Evolutionary conservation across 2,888 invertebrate species (phyloP).

Genomic region (Hylaea fasciaria): DNA sequence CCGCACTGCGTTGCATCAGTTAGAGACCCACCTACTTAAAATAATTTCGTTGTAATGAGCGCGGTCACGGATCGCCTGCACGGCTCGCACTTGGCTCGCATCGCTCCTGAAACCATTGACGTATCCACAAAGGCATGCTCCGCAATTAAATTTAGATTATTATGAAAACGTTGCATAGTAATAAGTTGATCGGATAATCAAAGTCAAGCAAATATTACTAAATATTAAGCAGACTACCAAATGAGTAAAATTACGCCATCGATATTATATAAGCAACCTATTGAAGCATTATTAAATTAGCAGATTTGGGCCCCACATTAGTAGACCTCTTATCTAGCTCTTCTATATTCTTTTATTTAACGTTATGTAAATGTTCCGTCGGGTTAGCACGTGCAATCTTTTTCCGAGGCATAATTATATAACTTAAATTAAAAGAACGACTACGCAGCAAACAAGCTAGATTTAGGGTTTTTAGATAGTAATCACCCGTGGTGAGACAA

Average conservation of each 20-base stretch:
- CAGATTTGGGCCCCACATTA: too few species aligned
- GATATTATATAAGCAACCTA: too few species aligned
- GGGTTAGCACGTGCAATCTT: too few species aligned
- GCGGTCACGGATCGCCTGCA: slow-evolving; percentile 3
- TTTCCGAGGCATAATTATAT: too few species aligned
- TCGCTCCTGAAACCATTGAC: background rate
- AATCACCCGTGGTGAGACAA: background rate
- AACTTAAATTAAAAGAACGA: background rate
- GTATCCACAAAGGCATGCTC: background rate
- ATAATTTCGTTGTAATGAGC: slow-evolving; percentile 6
- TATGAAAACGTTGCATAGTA: background rate
- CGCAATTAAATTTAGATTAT: background rate
- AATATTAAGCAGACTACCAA: too few species aligned
- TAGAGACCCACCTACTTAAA: slow-evolving; percentile 2
- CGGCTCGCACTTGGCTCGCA: slow-evolving; percentile 1
- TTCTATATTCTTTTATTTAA: too few species aligned
- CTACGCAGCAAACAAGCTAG: too few species aligned
- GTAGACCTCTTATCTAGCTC: too few species aligned
- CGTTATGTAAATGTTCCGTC: too few species aligned
- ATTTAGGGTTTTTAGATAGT: background rate
- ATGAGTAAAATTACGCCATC: too few species aligned
- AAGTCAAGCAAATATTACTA: too few species aligned
- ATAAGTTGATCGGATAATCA: slow-evolving; percentile 3
- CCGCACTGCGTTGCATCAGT: slow-evolving; percentile 10
- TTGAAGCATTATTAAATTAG: too few species aligned